Evolutionary conservation across 2,888 invertebrate genomes (phyloP).

Genomic region (Hypomecis punctinalis): DNA sequence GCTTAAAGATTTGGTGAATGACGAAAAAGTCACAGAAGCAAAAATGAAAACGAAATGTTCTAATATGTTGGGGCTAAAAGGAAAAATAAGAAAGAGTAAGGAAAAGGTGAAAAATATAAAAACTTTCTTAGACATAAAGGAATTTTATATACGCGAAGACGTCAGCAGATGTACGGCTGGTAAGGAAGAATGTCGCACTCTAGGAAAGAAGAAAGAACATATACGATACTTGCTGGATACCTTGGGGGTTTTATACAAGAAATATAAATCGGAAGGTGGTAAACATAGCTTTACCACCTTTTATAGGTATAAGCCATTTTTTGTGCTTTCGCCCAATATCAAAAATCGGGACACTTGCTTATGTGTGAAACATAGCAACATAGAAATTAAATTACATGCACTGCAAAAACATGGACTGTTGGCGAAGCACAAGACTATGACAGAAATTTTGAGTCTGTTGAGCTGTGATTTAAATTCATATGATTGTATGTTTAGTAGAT

Average conservation of each 20-base stretch:
- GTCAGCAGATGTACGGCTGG: conserved; percentile 29
- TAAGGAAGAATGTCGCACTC: conserved; percentile 21
- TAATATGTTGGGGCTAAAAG: conserved; percentile 19
- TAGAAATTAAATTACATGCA: conserved; percentile 28
- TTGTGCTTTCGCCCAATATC: conserved; percentile 13
- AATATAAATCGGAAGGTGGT: conserved; percentile 33
- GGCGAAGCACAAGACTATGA: conserved; percentile 24
- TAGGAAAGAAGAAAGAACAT: conserved; percentile 23
- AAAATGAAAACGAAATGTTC: conserved; percentile 1
- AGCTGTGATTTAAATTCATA: conserved; percentile 29
- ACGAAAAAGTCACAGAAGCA: conserved; percentile 8
- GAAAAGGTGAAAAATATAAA: conserved; percentile 9
- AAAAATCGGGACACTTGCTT: conserved; percentile 34
- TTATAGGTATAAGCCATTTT: conserved; percentile 33
- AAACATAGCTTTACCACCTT: conserved; percentile 33
- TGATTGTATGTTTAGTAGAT: conserved; percentile 32
- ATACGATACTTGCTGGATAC: conserved; percentile 24
- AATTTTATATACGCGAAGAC: conserved; percentile 29
- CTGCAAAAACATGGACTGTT: conserved; percentile 27
- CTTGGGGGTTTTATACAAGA: conserved; percentile 23
- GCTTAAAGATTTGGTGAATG: conserved; percentile 12
- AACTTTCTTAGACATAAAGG: conserved; percentile 19
- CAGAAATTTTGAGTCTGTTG: conserved; percentile 26
- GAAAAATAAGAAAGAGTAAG: conserved; percentile 5
- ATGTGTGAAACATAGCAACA: conserved; percentile 33